Evolutionary conservation across 2,797 vertebrate species (phyloP), one percentile per base, ranked within the genome.

Genomic region (Premnoplex brunnescens): DNA sequence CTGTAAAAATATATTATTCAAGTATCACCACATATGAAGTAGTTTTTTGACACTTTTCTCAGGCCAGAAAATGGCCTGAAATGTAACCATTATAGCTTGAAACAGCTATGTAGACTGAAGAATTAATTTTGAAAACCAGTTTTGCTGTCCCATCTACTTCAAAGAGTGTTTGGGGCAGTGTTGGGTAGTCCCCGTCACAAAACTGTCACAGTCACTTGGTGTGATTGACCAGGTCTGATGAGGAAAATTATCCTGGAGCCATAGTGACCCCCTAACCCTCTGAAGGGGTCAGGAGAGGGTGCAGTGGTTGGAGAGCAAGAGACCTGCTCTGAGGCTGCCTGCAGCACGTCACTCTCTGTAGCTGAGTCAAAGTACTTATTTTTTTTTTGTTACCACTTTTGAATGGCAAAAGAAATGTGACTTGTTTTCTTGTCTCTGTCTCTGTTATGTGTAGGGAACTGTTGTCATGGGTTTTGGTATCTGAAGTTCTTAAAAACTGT

Each of bases 151-250:
- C 34, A 14, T 80, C 58, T 63, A 85, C 96, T 97, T 96, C 95
- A 96, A 91, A 68, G 93, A 37, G 7, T 41, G 19, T 91, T 94
- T 73, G 75, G 58, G 77, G 69, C 67, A 63, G 71, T 36, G 89
- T 22, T 63, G 82, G 82, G 83, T 17, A 85, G 32, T 93, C 87
- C 76, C 82, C 89, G 27, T 96, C 83, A 91, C 80, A 69, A 66
- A 91, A 64, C 93, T 96, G 93, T 95, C 96, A 97, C 91, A 81
- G 52, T 91, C 48, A 22, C 76, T 93, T 90, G 93, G 59, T 82
- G 85, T 96, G 95, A 97, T 91, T 85, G 96, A 90, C 91, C 77
- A 23, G 84, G 39, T 89, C 85, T 91, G 37, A 28, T 91, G 87
- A 83, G 67, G 84, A 91, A 95, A 94, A 89, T 88, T 66, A 56